Conservation (phyloP, 2,113 vertebrate species). For the Brachionichthys hirsutus region DNA sequence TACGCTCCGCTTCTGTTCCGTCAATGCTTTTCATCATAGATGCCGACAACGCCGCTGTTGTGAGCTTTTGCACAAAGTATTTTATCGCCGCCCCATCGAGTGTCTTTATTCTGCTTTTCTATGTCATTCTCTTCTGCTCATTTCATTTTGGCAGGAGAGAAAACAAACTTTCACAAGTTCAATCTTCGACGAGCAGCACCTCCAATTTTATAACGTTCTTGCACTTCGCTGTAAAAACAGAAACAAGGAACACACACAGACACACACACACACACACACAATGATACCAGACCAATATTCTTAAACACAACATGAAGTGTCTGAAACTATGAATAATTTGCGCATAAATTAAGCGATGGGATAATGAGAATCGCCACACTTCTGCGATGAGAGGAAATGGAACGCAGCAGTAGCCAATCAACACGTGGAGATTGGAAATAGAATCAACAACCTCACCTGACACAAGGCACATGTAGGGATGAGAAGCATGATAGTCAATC, state of each 20-base stretch:
- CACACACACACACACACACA: no score
- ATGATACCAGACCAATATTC: slow-evolving; percentile 32
- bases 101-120: slow-evolving; percentile 33
- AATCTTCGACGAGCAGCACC: slow-evolving; percentile 4
- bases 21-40: slow-evolving; percentile 48
- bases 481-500: slow-evolving; percentile 39
- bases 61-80: slow-evolving; percentile 22
- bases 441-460: slow-evolving; percentile 45
- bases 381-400: slow-evolving; percentile 61
- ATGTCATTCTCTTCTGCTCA: slow-evolving; percentile 24
- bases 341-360: slow-evolving; percentile 58
- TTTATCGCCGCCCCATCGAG: slow-evolving; percentile 31
- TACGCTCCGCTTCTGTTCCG: slow-evolving; percentile 8
- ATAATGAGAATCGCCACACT: slow-evolving; percentile 64
- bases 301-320: slow-evolving; percentile 54
- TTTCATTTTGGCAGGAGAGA: slow-evolving; percentile 16
- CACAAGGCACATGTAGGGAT: slow-evolving; percentile 31
- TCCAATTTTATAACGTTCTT: slow-evolving; percentile 7
- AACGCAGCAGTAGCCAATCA: slow-evolving; percentile 66
- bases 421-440: slow-evolving; percentile 49
- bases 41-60: slow-evolving; percentile 31
- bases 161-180: slow-evolving; percentile 27
- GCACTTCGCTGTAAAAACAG: slow-evolving; percentile 2
- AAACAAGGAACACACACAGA: slow-evolving; percentile 23
- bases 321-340: slow-evolving; percentile 67